Conservation (phyloP, 2,888 invertebrate genomes). For the Plebejus melissa region DNA sequence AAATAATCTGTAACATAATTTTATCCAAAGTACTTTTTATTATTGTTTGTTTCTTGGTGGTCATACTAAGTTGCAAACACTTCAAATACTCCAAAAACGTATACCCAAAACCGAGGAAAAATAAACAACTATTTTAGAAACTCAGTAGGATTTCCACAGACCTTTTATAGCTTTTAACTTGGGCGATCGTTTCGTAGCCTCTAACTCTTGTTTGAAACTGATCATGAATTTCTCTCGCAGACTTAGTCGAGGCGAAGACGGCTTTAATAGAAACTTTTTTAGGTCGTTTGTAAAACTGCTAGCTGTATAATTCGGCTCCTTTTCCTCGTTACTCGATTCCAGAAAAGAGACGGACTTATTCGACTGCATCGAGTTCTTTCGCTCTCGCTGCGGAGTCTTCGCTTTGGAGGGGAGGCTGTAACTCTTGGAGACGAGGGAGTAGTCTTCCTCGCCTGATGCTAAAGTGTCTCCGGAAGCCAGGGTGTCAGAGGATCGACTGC, state of each 20-base stretch:
- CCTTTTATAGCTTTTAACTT: constrained; percentile 73
- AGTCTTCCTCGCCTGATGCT: constrained; percentile 64
- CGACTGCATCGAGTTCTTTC: constrained; percentile 70
- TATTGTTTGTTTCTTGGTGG: not conserved
- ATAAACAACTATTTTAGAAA: constrained; percentile 29
- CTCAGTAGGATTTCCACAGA: constrained; percentile 73
- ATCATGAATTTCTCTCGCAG: constrained; percentile 70
- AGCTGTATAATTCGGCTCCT: constrained; percentile 73
- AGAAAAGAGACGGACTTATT: constrained; percentile 73
- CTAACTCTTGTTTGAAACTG: constrained; percentile 71
- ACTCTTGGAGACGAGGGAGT: constrained; percentile 60
- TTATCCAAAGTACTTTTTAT: not conserved
- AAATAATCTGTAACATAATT: not conserved
- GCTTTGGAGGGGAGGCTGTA: constrained; percentile 54
- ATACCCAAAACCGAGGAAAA: constrained; percentile 33
- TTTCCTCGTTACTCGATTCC: constrained; percentile 63
- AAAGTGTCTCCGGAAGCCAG: constrained; percentile 63
- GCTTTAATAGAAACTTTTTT: constrained; percentile 69
- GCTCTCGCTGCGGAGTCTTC: constrained; percentile 45
- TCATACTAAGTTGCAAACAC: not conserved
- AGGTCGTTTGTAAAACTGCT: constrained; percentile 75
- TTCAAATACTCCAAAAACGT: not conserved
- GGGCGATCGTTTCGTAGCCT: constrained; percentile 68
- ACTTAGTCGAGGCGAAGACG: constrained; percentile 65
- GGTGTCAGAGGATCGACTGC: constrained; percentile 63